Percentiles rank a stretch among this genome's conserved stretches.
These are phyloP conservation scores for Mus caroli DNA, from an alignment of 2,797 vertebrate species.

Conservation along the genomic window DNA sequence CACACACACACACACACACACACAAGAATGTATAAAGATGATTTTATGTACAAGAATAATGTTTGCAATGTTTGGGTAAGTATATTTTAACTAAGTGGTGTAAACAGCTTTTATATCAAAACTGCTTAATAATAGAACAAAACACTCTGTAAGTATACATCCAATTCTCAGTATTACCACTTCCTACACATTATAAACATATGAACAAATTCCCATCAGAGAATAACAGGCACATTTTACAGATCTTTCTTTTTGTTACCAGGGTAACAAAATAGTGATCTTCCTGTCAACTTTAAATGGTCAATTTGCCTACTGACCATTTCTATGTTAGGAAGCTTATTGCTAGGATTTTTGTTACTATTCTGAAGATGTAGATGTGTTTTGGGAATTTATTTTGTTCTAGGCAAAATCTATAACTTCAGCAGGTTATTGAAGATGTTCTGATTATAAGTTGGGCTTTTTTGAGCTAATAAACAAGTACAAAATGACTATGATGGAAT, in stretches of 20 bases:
- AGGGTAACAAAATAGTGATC: conserved; percentile 76
- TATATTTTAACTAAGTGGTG: conserved; percentile 52
- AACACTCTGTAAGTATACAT: conserved; percentile 32
- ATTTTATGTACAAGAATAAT: neutral
- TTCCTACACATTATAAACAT: conserved; percentile 5
- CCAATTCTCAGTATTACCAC: conserved; percentile 3
- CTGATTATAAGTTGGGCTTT: neutral
- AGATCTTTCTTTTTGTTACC: conserved; percentile 69
- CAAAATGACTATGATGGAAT: neutral
- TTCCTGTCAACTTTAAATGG: conserved; percentile 28
- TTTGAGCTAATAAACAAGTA: conserved; percentile 56
- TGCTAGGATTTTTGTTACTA: neutral
- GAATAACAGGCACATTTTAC: conserved; percentile 10
- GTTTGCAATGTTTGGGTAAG: conserved; percentile 39
- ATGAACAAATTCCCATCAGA: conserved; percentile 58
- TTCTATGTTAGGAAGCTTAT: conserved; percentile 51
- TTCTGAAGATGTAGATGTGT: conserved; percentile 57
- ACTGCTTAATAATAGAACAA: conserved; percentile 50
- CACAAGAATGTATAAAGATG: neutral
- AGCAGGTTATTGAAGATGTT: conserved; percentile 20
- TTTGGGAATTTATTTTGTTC: conserved; percentile 48
- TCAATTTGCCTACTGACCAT: conserved; percentile 4
- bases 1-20: neutral
- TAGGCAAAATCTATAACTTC: conserved; percentile 39
- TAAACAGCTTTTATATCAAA: conserved; percentile 39